Base-by-base conservation (phyloP, 2,797 vertebrate genomes). In the Malacoctenus gilli region DNA sequence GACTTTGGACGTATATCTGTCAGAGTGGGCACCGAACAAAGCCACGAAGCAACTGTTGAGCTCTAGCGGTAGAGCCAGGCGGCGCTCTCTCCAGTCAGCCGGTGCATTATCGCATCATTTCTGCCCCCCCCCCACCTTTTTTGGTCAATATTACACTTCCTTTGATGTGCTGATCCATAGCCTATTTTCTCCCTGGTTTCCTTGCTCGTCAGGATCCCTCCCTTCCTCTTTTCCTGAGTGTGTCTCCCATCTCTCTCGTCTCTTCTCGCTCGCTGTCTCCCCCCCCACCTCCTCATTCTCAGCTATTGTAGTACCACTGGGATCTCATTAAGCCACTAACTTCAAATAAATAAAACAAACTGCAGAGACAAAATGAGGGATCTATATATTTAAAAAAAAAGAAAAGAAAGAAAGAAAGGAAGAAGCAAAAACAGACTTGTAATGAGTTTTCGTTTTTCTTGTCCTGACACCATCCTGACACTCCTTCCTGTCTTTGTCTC, bases 311-410 rank as follows among this genome's bases (percentile, higher is more conserved):
- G 80, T 87, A 89, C 92, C 87, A 83, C 82, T 84, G 89, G 91
- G 91, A 92, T 90, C 91, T 92, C 89, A 92, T 93, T 92, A 93
- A 89, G 83, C 84, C 64, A 74, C 89, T 85, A 87, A 89, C 87
- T 85, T 91, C 88, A 92, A 92, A 92, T 92, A 90, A 92, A 91
- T 91, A 91, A 92, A 90, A 89, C 86, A 91, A 90, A 90, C 78
- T 78, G 77, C 75, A 19, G 61, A 80, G 81, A 90, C 88, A 90
- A 91, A 91, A 88, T 84, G 78, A 87, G 77, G 4, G 81, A 86
- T 91, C 83, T 85, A 82, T 88, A 78, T 81, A 87, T 79, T 68
- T 65, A 39, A 54, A 59, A 70, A 65, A 76, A 65, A 40, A 14
- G 6, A 13, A 2, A 65, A 57, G 42, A 59, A 70, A 65, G 75